These are phyloP conservation scores for Perizoma affinitatum DNA, from an alignment of 2,888 invertebrate species.

Conservation along the genomic window DNA sequence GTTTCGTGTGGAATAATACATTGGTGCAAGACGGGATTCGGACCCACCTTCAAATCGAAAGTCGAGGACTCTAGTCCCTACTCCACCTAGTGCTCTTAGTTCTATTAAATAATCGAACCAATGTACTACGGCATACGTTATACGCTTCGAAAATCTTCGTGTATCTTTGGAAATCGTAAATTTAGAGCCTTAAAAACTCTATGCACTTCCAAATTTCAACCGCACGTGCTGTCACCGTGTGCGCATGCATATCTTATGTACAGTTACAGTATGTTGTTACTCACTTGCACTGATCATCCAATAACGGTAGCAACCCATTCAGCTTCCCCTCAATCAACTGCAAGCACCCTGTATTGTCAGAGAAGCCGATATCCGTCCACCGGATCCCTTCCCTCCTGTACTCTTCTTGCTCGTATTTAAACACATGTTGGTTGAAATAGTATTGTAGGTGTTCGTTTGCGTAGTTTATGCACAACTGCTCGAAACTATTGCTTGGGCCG, in stretches of 20 bases:
- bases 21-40: too few species aligned
- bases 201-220: background rate
- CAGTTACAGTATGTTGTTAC: slow-evolving; percentile 48
- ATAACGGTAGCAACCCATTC: slow-evolving; percentile 93
- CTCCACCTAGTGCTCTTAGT: too few species aligned
- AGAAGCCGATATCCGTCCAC: slow-evolving; percentile 98
- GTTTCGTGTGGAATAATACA: too few species aligned
- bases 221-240: background rate
- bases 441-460: slow-evolving; percentile 98
- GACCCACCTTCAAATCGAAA: too few species aligned
- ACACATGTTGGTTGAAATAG: slow-evolving; percentile 99
- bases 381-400: slow-evolving; percentile 96
- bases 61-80: too few species aligned
- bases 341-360: slow-evolving; percentile 97
- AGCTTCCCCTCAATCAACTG: slow-evolving; percentile 96
- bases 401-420: slow-evolving; percentile 98
- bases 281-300: slow-evolving; percentile 99
- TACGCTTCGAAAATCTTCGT: too few species aligned
- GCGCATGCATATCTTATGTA: too few species aligned
- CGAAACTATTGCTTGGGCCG: slow-evolving; percentile 94
- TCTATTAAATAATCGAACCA: too few species aligned
- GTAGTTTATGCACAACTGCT: slow-evolving; percentile 98
- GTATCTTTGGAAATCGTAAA: too few species aligned
- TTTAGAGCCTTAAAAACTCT: too few species aligned
- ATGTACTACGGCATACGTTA: too few species aligned